Evolutionary conservation across 2,113 vertebrate species (phyloP).

Genomic region (Thamnaconus septentrionalis): DNA sequence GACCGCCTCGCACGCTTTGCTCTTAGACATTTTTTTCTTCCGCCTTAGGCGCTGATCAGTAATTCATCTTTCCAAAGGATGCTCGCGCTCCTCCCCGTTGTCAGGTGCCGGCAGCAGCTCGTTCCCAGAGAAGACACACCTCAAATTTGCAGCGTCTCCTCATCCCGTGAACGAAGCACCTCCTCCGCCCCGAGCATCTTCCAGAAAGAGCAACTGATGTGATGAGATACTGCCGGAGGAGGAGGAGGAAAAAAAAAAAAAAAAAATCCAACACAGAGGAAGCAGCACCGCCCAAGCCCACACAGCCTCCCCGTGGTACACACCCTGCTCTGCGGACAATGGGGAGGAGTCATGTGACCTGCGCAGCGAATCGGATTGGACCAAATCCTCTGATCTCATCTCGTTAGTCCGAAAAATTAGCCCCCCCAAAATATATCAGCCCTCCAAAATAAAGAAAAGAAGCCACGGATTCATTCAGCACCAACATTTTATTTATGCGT

Average conservation of each 20-base stretch:
- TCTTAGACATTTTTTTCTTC: slow-evolving; percentile 67
- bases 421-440: slow-evolving; percentile 1
- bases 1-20: slow-evolving; percentile 84
- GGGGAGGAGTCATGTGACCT: slow-evolving; percentile 59
- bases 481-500: slow-evolving; percentile 49
- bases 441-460: background rate
- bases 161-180: background rate
- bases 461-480: slow-evolving; percentile 23
- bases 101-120: slow-evolving; percentile 31
- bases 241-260: background rate
- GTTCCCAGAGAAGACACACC: slow-evolving; percentile 7
- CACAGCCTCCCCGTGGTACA: slow-evolving; percentile 45
- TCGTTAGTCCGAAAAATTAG: background rate
- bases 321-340: slow-evolving; percentile 75
- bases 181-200: slow-evolving; percentile 46
- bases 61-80: background rate
- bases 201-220: slow-evolving; percentile 1
- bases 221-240: slow-evolving; percentile 28
- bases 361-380: slow-evolving; percentile 35
- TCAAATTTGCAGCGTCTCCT: background rate
- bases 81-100: too few species aligned
- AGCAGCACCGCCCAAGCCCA: slow-evolving; percentile 39
- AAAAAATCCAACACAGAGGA: background rate
- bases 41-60: background rate
- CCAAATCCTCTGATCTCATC: background rate